Percentiles rank a stretch among this genome's conserved stretches.
phyloP scores from a whole-genome alignment of 2,113 vertebrate species.

The Pedetes capensis region DNA sequence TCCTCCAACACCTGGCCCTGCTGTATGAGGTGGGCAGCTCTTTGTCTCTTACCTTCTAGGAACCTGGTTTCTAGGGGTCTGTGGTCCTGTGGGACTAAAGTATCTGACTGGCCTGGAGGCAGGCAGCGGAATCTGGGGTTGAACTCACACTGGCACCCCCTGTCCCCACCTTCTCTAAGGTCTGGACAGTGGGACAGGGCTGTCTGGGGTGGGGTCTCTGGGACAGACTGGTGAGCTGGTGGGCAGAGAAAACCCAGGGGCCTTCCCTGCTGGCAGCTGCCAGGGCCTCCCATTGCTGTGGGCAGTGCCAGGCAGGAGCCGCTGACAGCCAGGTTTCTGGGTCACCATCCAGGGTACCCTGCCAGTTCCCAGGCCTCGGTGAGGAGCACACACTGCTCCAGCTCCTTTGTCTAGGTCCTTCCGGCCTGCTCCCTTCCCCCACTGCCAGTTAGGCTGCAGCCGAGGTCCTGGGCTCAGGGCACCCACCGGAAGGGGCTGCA shows the following conservation, averaged over 20 bases:
- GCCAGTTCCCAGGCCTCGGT: conserved; percentile 44
- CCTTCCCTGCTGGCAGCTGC: neutral
- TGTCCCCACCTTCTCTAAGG: neutral
- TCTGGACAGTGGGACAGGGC: neutral
- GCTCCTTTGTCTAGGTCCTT: neutral
- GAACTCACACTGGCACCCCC: too few species aligned
- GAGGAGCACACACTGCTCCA: neutral
- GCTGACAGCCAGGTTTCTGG: conserved; percentile 62
- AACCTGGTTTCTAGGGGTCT: neutral
- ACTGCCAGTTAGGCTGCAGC: neutral
- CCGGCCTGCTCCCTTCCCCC: neutral
- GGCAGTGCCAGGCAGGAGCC: conserved; percentile 33
- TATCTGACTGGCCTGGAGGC: neutral
- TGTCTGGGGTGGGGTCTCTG: neutral
- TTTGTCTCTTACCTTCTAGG: neutral
- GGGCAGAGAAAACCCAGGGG: neutral
- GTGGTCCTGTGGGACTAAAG: neutral
- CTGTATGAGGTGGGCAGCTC: neutral
- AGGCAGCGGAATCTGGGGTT: neutral
- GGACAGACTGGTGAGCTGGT: neutral
- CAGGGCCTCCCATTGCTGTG: neutral
- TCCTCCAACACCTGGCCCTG: neutral
- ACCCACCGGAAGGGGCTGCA: neutral
- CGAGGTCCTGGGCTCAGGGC: too few species aligned
- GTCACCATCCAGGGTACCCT: conserved; percentile 45